Percentiles rank a stretch among this genome's conserved stretches.
Conservation (phyloP, 1,140 invertebrate genomes). For the Diorhabda elongata region DNA sequence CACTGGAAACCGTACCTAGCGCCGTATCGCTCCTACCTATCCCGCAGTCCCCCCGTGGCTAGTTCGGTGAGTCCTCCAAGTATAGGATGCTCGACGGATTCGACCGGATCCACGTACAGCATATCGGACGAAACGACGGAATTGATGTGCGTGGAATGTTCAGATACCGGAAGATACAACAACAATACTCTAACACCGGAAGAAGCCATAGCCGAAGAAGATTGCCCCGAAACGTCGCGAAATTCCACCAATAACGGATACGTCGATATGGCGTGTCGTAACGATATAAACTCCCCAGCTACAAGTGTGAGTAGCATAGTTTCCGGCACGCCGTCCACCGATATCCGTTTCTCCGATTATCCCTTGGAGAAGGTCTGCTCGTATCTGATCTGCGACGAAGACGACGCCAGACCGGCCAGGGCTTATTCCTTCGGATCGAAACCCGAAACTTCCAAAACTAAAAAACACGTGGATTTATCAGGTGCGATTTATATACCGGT, state of each 20-base stretch:
- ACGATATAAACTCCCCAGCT: conserved; percentile 55
- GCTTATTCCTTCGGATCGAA: conserved; percentile 84
- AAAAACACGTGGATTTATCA: conserved; percentile 42
- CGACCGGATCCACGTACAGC: conserved; percentile 65
- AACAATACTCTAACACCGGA: conserved; percentile 61
- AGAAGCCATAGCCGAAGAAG: conserved; percentile 50
- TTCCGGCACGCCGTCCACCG: conserved; percentile 65
- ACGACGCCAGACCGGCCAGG: conserved; percentile 60
- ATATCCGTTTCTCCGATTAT: conserved; percentile 59
- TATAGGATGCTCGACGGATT: conserved; percentile 63
- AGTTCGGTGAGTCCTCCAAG: conserved; percentile 60
- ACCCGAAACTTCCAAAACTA: conserved; percentile 48
- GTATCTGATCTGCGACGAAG: conserved; percentile 56
- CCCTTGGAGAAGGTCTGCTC: conserved; percentile 64
- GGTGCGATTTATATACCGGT: conserved; percentile 13
- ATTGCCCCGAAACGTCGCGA: conserved; percentile 48
- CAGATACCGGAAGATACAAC: conserved; percentile 41
- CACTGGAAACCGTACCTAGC: conserved; percentile 29
- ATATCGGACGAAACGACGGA: conserved; percentile 56
- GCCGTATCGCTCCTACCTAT: conserved; percentile 55
- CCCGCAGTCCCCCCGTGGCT: conserved; percentile 56
- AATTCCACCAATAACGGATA: conserved; percentile 54
- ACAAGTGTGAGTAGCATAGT: conserved; percentile 67
- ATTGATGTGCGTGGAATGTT: conserved; percentile 4
- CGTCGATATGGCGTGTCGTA: conserved; percentile 59